Conservation (phyloP, 1,140 invertebrate species). For the Luehdorfia chinensis region DNA sequence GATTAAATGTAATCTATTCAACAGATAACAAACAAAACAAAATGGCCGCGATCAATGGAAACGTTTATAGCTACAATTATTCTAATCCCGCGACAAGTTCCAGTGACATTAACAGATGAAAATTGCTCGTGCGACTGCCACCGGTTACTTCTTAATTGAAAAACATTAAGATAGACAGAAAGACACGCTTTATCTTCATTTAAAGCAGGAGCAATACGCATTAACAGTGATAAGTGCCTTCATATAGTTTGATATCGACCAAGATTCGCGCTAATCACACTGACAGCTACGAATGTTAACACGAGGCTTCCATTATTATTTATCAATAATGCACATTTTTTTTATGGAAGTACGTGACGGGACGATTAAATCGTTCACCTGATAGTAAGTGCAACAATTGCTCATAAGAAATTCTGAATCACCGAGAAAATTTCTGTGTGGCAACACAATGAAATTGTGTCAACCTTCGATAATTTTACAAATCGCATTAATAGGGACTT, state of each 20-base stretch:
- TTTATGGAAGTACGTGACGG: no score
- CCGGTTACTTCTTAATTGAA: slow-evolving; percentile 15
- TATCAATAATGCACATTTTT: no score
- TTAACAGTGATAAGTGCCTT: slow-evolving; percentile 7
- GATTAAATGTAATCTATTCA: no score
- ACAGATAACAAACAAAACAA: slow-evolving; percentile 3
- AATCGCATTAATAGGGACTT: no score
- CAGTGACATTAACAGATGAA: slow-evolving; percentile 13
- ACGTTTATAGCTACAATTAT: slow-evolving; percentile 7
- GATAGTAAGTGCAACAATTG: no score
- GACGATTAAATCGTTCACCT: no score
- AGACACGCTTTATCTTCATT: slow-evolving; percentile 17
- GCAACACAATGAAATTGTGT: no score
- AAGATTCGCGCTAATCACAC: slow-evolving; percentile 7
- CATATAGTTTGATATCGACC: slow-evolving; percentile 8
- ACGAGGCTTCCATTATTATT: no score
- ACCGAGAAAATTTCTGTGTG: no score
- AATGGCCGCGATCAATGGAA: neutral
- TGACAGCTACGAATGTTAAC: neutral
- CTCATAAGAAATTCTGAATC: no score
- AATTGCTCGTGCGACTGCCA: slow-evolving; percentile 8
- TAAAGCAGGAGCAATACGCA: slow-evolving; percentile 8
- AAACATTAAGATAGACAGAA: slow-evolving; percentile 15
- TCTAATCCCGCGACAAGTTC: neutral
- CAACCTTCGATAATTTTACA: no score